Conservation (phyloP, 2,113 vertebrate genomes). For the Saimiri boliviensis region DNA sequence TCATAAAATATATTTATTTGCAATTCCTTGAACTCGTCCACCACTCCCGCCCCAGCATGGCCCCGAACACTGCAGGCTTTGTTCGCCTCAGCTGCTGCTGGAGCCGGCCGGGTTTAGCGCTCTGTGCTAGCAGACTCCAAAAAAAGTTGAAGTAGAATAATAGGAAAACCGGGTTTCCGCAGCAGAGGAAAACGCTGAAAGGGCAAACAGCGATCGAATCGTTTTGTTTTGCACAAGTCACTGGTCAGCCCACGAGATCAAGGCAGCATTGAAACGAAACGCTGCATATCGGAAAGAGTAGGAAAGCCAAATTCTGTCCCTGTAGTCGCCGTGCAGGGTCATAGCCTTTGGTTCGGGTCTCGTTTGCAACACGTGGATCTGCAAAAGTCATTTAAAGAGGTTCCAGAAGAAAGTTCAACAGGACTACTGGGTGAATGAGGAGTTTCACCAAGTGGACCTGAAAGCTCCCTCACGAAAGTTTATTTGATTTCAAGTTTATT, state of each 20-base stretch:
- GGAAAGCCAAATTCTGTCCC: neutral
- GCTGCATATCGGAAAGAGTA: neutral
- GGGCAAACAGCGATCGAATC: slow-evolving; percentile 47
- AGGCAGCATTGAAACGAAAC: slow-evolving; percentile 70
- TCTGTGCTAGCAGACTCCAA: slow-evolving; percentile 39
- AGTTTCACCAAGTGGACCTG: slow-evolving; percentile 18
- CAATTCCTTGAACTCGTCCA: slow-evolving; percentile 71
- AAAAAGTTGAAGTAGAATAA: slow-evolving; percentile 72
- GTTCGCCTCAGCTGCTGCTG: slow-evolving; percentile 47
- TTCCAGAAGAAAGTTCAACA: neutral
- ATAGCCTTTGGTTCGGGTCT: neutral
- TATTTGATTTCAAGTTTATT: neutral
- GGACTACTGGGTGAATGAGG: neutral
- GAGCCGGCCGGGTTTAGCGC: slow-evolving; percentile 53
- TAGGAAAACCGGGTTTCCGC: slow-evolving; percentile 73
- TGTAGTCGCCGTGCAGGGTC: neutral
- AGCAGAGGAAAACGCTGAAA: slow-evolving; percentile 37
- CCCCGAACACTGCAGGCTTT: slow-evolving; percentile 63
- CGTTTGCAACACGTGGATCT: slow-evolving; percentile 44
- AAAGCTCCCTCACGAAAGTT: neutral
- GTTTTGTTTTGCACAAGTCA: slow-evolving; percentile 43
- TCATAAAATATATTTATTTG: slow-evolving; percentile 83
- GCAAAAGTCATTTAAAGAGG: slow-evolving; percentile 49
- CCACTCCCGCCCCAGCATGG: slow-evolving; percentile 8
- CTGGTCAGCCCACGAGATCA: neutral